These are phyloP conservation scores for Rhamphomyia laevipes DNA, from an alignment of 2,888 invertebrate genomes.

Conservation along the genomic window DNA sequence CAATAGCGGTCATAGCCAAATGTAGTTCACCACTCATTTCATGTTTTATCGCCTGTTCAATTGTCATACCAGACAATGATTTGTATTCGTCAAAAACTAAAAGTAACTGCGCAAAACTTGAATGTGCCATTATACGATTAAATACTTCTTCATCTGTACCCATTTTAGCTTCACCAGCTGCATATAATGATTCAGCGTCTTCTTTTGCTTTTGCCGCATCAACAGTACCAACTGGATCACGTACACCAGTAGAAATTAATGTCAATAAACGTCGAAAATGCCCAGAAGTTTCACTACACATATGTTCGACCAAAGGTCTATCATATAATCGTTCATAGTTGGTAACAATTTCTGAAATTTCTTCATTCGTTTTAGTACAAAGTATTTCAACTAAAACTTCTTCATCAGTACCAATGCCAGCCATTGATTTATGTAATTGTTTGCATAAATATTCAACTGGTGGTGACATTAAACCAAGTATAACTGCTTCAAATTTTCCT, in stretches of 20 bases:
- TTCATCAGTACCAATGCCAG: constrained; percentile 63
- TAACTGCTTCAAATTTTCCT: constrained; percentile 61
- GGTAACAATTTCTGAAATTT: constrained; percentile 48
- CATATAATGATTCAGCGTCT: constrained; percentile 55
- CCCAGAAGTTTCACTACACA: constrained; percentile 64
- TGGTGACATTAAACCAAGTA: constrained; percentile 55
- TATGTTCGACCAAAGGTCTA: constrained; percentile 56
- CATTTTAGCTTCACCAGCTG: constrained; percentile 55
- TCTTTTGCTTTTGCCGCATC: constrained; percentile 52
- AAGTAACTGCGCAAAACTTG: constrained; percentile 57
- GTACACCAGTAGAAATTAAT: constrained; percentile 51
- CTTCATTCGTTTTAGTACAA: constrained; percentile 54
- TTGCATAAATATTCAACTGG: constrained; percentile 58
- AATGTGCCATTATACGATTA: constrained; percentile 55
- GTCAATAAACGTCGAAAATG: constrained; percentile 63
- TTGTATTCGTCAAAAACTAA: constrained; percentile 60
- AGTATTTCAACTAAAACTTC: constrained; percentile 60
- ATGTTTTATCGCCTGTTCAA: constrained; percentile 55
- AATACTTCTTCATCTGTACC: constrained; percentile 61
- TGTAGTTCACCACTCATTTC: constrained; percentile 52
- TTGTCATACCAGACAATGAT: constrained; percentile 52
- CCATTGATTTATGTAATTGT: constrained; percentile 60
- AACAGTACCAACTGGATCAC: constrained; percentile 47
- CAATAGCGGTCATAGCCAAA: constrained; percentile 54
- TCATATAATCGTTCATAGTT: constrained; percentile 52